Conservation (phyloP, 1,140 invertebrate species). For the Cherax quadricarinatus region DNA sequence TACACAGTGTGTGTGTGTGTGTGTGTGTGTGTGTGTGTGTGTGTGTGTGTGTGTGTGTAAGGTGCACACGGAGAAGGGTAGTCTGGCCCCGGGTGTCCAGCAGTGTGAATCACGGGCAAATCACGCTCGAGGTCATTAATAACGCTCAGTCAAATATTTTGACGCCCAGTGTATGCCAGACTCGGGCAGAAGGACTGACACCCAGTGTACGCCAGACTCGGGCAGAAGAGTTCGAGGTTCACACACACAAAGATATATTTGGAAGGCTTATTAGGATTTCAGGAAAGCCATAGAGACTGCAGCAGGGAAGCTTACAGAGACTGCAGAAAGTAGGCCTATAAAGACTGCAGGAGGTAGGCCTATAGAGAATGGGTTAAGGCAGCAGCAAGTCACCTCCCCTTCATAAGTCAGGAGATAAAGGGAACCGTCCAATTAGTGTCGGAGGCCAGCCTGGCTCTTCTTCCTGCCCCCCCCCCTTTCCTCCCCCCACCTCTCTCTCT, state of each 20-base stretch:
- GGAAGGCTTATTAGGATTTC: too few relatives aligned
- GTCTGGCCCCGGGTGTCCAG: too few relatives aligned
- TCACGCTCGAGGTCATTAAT: slow-evolving; percentile 38
- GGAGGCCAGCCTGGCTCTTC: neutral
- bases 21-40: too few relatives aligned
- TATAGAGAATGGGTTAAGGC: neutral
- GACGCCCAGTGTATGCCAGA: slow-evolving; percentile 13
- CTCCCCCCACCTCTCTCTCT: too few relatives aligned
- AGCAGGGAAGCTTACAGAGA: neutral
- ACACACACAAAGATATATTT: too few relatives aligned
- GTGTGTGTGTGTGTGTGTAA: too few relatives aligned
- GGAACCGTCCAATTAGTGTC: slow-evolving; percentile 39
- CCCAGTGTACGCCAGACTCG: neutral
- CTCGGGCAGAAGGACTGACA: neutral
- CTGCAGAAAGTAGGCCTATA: neutral
- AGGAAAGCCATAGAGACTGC: neutral
- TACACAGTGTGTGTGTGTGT: too few relatives aligned
- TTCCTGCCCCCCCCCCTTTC: too few relatives aligned
- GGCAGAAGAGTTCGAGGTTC: too few relatives aligned
- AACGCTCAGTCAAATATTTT: slow-evolving; percentile 47
- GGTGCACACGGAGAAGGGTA: too few relatives aligned
- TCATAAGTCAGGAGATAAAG: slow-evolving; percentile 47
- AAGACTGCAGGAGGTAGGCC: neutral
- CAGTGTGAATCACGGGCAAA: slow-evolving; percentile 9
- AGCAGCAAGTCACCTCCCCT: slow-evolving; percentile 40